Percentiles rank a stretch among this genome's conserved stretches.
These are phyloP conservation scores for Caenorhabditis panamensis DNA, from an alignment of 2,888 invertebrate species.

Conservation along the genomic window DNA sequence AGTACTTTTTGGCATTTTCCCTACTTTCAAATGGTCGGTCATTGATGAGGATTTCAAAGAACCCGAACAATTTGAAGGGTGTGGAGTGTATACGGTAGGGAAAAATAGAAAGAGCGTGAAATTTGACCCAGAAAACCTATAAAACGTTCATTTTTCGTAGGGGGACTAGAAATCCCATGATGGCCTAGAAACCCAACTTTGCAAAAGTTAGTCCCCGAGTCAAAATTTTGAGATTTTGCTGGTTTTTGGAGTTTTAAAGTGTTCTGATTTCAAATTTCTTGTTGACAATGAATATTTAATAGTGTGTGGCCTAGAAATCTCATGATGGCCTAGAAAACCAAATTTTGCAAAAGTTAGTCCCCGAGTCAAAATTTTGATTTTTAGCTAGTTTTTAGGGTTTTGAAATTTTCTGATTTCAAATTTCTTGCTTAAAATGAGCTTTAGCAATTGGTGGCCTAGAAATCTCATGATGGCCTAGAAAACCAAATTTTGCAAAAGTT, in stretches of 20 bases:
- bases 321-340: not conserved
- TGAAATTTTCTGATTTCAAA: no score
- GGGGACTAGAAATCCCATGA: not conserved
- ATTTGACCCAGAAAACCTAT: no score
- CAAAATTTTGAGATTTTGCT: not conserved
- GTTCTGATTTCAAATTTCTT: no score
- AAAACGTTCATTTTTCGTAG: no score
- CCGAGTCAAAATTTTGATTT: not conserved
- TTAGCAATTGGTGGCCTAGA: no score
- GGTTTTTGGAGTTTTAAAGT: no score
- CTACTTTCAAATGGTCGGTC: constrained; percentile 52
- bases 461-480: constrained; percentile 2
- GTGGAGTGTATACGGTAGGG: constrained; percentile 51
- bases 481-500: not conserved
- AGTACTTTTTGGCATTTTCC: constrained; percentile 58
- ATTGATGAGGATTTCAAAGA: constrained; percentile 41
- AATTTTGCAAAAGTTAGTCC: not conserved
- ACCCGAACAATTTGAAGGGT: constrained; percentile 48
- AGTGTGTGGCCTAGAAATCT: no score
- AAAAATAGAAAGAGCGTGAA: no score
- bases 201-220: not conserved
- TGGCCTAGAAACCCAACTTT: not conserved
- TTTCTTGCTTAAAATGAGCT: no score
- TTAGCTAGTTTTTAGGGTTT: not conserved
- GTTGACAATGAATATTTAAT: no score